Evolutionary conservation across 2,797 vertebrate species (phyloP).

Genomic region (Erethizon dorsatum): DNA sequence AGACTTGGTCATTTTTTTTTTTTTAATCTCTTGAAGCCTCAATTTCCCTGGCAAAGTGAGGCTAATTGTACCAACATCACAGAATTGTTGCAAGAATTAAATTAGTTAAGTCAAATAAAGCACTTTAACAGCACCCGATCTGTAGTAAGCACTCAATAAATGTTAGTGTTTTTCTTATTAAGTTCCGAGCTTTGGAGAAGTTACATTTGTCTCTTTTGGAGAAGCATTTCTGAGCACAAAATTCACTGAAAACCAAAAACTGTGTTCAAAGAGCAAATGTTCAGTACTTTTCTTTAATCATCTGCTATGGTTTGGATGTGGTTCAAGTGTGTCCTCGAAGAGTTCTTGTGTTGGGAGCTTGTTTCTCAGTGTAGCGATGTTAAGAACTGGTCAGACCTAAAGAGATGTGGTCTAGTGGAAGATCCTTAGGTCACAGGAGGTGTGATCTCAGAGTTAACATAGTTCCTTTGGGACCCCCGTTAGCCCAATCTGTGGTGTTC

Average conservation of each 20-base stretch:
- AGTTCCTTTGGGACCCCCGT: neutral
- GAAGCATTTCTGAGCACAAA: slow-evolving; percentile 31
- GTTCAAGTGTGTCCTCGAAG: neutral
- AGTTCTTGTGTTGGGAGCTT: neutral
- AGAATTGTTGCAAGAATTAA: slow-evolving; percentile 1
- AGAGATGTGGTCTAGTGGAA: neutral
- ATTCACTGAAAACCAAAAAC: slow-evolving; percentile 7
- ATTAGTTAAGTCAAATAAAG: neutral
- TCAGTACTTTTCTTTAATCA: slow-evolving; percentile 22
- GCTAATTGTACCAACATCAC: neutral
- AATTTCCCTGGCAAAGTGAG: slow-evolving; percentile 5
- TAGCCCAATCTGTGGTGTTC: neutral
- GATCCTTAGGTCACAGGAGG: neutral
- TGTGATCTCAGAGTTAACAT: neutral
- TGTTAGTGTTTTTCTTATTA: neutral
- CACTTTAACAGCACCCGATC: neutral
- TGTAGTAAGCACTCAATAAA: neutral
- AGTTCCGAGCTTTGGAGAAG: slow-evolving; percentile 5
- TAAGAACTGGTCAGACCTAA: neutral
- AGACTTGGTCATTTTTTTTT: neutral
- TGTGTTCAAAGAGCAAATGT: slow-evolving; percentile 41
- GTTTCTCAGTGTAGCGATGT: neutral
- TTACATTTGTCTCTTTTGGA: slow-evolving; percentile 31
- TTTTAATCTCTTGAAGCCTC: neutral
- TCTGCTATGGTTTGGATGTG: neutral